phyloP scores from a whole-genome alignment of 2,888 invertebrate genomes.

The Drosophila lutescens region DNA sequence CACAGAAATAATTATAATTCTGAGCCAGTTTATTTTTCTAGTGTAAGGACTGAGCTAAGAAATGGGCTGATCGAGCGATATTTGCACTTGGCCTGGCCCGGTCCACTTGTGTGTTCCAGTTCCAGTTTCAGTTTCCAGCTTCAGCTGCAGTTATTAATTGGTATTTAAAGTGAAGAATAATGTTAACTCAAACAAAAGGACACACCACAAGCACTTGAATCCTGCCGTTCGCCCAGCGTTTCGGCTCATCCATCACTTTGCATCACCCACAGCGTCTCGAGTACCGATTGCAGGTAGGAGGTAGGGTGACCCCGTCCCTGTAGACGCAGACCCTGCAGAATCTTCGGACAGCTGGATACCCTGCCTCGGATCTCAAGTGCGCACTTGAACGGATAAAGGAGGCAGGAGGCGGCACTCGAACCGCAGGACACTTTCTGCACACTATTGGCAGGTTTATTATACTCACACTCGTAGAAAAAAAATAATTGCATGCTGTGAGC shows the following conservation, averaged over 20 bases:
- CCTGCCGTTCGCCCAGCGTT: slow-evolving; percentile 36
- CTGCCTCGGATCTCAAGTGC: slow-evolving; percentile 57
- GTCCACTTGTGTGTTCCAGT: slow-evolving; percentile 80
- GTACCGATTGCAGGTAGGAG: slow-evolving; percentile 57
- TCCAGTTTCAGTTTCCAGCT: slow-evolving; percentile 65
- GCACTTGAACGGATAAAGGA: slow-evolving; percentile 32
- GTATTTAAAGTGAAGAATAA: slow-evolving; percentile 80
- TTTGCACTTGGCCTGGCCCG: slow-evolving; percentile 64
- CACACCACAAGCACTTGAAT: slow-evolving; percentile 70
- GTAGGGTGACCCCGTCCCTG: slow-evolving; percentile 50
- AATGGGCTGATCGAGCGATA: slow-evolving; percentile 30
- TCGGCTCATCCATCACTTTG: slow-evolving; percentile 70
- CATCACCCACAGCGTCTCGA: slow-evolving; percentile 78
- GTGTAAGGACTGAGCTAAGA: slow-evolving; percentile 18
- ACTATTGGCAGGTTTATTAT: slow-evolving; percentile 76
- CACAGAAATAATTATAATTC: too few relatives aligned
- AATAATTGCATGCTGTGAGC: slow-evolving; percentile 81
- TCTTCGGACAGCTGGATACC: slow-evolving; percentile 57
- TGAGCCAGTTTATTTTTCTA: slow-evolving; percentile 1
- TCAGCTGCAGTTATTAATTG: slow-evolving; percentile 79
- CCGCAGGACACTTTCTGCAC: slow-evolving; percentile 80
- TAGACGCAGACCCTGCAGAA: background rate
- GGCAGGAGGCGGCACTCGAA: slow-evolving; percentile 62
- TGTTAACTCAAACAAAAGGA: slow-evolving; percentile 76
- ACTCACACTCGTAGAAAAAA: slow-evolving; percentile 75